Evolutionary conservation across 2,797 vertebrate genomes (phyloP).

Genomic region (Urophycis tenuis): DNA sequence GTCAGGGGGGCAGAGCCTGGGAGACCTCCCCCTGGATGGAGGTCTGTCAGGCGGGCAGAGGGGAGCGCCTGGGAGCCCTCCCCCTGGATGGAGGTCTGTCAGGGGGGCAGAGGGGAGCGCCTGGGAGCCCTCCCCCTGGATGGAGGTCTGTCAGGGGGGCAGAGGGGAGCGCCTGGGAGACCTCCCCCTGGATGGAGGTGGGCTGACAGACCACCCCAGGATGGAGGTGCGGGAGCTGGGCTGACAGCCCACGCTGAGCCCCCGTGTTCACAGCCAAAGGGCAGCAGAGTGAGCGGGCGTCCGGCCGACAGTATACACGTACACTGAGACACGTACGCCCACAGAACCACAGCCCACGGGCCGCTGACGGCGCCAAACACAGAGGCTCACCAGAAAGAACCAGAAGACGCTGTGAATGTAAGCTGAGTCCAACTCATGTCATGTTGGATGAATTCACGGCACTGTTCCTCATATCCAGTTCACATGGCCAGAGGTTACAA

Average conservation of each 20-base stretch:
- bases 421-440: neutral
- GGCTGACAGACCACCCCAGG: slow-evolving; percentile 24
- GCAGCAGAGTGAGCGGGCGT: neutral
- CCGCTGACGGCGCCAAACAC: slow-evolving; percentile 31
- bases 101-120: slow-evolving; percentile 42
- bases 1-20: slow-evolving; percentile 44
- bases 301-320: neutral
- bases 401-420: neutral
- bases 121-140: slow-evolving; percentile 52
- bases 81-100: slow-evolving; percentile 50
- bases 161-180: slow-evolving; percentile 39
- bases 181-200: slow-evolving; percentile 46
- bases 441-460: neutral
- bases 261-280: neutral
- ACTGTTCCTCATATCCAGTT: neutral
- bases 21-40: slow-evolving; percentile 53
- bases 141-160: slow-evolving; percentile 48
- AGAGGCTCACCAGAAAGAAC: neutral
- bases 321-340: neutral
- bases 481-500: neutral
- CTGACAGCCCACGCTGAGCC: neutral
- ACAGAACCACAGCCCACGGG: neutral
- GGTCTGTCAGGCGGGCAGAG: slow-evolving; percentile 48
- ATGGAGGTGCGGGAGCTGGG: slow-evolving; percentile 16
- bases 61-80: slow-evolving; percentile 48